Percentiles rank a stretch among this genome's conserved stretches.
These are phyloP conservation scores for Polylopha cassiicola DNA, from an alignment of 2,888 invertebrate species.

Conservation along the genomic window DNA sequence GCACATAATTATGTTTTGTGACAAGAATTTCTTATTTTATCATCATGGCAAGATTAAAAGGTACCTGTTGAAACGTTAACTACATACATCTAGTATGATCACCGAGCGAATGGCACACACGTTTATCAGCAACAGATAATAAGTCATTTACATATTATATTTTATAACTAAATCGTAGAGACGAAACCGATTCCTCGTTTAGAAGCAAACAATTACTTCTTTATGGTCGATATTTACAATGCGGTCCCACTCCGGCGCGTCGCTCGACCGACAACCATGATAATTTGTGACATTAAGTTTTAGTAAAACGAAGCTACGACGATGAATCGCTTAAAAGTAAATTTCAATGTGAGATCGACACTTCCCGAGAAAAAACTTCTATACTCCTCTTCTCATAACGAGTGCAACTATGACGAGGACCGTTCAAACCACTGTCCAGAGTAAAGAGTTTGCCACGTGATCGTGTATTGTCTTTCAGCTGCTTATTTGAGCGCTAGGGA, in stretches of 20 bases:
- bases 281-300: conserved; percentile 60
- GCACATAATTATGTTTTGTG: conserved; percentile 59
- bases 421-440: conserved; percentile 45
- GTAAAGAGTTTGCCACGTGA: conserved; percentile 39
- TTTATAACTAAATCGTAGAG: conserved; percentile 31
- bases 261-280: conserved; percentile 43
- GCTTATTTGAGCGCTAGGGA: conserved; percentile 1
- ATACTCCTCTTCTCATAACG: conserved; percentile 49
- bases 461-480: conserved; percentile 2
- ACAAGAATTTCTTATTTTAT: conserved; percentile 74
- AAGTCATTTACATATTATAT: conserved; percentile 44
- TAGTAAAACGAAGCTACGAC: conserved; percentile 49
- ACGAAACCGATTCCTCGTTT: conserved; percentile 38
- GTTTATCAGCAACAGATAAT: conserved; percentile 57
- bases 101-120: conserved; percentile 74
- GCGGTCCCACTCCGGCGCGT: conserved; percentile 43
- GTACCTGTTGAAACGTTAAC: conserved; percentile 74
- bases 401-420: conserved; percentile 50
- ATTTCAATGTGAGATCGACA: conserved; percentile 77
- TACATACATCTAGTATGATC: conserved; percentile 68
- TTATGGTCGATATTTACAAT: conserved; percentile 61
- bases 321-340: conserved; percentile 71
- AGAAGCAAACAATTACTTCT: conserved; percentile 39
- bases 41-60: conserved; percentile 77
- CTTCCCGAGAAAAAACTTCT: conserved; percentile 68